Evolutionary conservation across 2,888 invertebrate genomes (phyloP).

Genomic region (Biston betularia): DNA sequence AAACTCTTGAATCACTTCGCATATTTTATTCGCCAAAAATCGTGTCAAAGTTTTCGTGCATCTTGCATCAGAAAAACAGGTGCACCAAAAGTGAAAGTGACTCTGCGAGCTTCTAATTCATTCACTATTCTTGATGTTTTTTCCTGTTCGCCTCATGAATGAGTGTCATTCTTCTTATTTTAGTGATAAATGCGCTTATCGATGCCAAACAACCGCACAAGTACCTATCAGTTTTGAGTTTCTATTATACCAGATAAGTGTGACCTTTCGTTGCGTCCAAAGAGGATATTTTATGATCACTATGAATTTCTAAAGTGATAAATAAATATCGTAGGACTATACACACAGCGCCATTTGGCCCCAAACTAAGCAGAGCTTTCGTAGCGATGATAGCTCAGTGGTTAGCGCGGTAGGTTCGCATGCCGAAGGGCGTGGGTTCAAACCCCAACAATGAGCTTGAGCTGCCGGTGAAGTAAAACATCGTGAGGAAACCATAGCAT

Average conservation of each 20-base stretch:
- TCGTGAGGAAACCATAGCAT: too few species aligned
- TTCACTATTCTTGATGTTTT: constrained; percentile 27
- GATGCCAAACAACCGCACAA: neutral
- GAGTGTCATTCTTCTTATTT: constrained; percentile 13
- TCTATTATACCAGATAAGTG: neutral
- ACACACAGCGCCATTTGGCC: too few species aligned
- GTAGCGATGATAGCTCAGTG: too few species aligned
- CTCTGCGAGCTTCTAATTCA: constrained; percentile 26
- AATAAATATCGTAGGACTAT: too few species aligned
- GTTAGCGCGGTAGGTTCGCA: too few species aligned
- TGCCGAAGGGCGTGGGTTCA: too few species aligned
- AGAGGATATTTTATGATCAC: too few species aligned
- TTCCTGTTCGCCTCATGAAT: constrained; percentile 32
- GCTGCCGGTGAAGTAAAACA: too few species aligned
- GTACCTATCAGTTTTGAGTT: neutral
- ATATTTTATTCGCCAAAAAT: neutral
- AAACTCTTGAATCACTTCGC: neutral
- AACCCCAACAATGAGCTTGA: too few species aligned
- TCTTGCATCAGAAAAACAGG: constrained; percentile 6
- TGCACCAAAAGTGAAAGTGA: constrained; percentile 34
- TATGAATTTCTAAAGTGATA: too few species aligned
- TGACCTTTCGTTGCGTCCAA: neutral
- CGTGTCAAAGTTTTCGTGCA: constrained; percentile 12
- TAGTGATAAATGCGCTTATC: constrained; percentile 16
- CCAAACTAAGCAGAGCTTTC: too few species aligned